Evolutionary conservation across 2,888 invertebrate species (phyloP).

Genomic region (Drosophila mimica): DNA sequence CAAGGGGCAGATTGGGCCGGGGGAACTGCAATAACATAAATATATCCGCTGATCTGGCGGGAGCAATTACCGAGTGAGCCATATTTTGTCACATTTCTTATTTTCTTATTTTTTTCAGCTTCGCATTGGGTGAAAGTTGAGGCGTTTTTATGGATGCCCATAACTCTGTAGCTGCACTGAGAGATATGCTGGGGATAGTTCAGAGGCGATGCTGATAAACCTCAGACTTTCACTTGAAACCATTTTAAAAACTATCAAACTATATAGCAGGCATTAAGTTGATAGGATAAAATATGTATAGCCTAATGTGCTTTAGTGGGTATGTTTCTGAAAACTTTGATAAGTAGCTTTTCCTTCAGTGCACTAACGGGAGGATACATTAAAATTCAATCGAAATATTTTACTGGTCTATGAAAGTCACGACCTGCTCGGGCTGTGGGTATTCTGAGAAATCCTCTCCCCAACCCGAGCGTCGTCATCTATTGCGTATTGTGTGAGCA

Average conservation of each 20-base stretch:
- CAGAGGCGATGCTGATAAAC: background rate
- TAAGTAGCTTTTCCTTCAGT: slow-evolving; percentile 3
- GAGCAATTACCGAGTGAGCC: slow-evolving; percentile 77
- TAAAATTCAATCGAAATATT: slow-evolving; percentile 1
- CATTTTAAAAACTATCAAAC: background rate
- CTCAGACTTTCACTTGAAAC: background rate
- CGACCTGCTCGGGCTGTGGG: slow-evolving; percentile 28
- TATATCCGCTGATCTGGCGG: slow-evolving; percentile 77
- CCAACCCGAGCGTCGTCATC: background rate
- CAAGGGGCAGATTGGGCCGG: slow-evolving; percentile 24
- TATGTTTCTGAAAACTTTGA: too few species aligned
- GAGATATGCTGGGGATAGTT: background rate
- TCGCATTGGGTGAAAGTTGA: slow-evolving; percentile 69
- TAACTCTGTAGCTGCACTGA: slow-evolving; percentile 44
- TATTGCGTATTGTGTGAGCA: slow-evolving; percentile 66
- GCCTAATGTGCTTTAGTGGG: too few species aligned
- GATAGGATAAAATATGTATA: background rate
- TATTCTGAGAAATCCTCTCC: slow-evolving; percentile 23
- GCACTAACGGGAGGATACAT: background rate
- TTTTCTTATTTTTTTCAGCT: background rate
- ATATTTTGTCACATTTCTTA: slow-evolving; percentile 80
- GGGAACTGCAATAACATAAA: slow-evolving; percentile 74
- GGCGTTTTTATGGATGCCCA: slow-evolving; percentile 67
- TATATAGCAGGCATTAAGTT: background rate
- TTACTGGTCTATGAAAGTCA: slow-evolving; percentile 4